These are phyloP conservation scores for Pectinophora gossypiella DNA, from an alignment of 1,140 invertebrate species.

Conservation along the genomic window DNA sequence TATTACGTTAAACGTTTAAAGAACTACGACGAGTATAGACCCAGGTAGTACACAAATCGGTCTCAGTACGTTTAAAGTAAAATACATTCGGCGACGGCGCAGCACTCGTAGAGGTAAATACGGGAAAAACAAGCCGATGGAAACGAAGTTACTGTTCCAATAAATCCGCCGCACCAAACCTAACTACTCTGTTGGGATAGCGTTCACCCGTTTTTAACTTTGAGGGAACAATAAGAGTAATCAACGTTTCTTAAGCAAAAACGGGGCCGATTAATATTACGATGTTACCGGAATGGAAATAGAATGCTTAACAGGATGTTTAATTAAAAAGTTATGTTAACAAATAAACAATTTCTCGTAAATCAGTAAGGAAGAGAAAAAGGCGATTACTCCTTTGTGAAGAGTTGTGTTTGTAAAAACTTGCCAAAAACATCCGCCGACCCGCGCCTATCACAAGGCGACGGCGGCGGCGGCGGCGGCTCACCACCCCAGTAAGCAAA, in stretches of 20 bases:
- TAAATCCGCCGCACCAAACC: constrained; percentile 27
- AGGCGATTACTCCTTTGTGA: too few relatives aligned
- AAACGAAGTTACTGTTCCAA: constrained; percentile 29
- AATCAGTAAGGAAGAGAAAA: too few relatives aligned
- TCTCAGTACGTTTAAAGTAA: constrained; percentile 14
- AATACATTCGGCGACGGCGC: constrained; percentile 8
- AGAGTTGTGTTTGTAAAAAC: too few relatives aligned
- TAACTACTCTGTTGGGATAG: constrained; percentile 12
- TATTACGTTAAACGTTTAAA: too few relatives aligned
- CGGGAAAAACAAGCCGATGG: constrained; percentile 13
- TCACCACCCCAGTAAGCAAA: too few relatives aligned
- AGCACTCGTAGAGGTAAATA: neutral
- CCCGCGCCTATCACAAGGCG: too few relatives aligned
- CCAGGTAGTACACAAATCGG: constrained; percentile 6
- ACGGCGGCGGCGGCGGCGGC: too few relatives aligned
- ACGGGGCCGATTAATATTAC: neutral
- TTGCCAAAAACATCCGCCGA: too few relatives aligned
- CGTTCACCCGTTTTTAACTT: constrained; percentile 24
- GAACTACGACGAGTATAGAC: neutral
- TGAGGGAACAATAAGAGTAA: neutral
- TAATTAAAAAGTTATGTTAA: constrained; percentile 15
- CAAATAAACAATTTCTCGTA: too few relatives aligned
- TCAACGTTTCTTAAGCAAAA: neutral
- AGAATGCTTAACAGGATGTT: neutral
- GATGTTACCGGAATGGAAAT: neutral